Evolutionary conservation across 2,888 invertebrate genomes (phyloP).

Genomic region (Cyrtodaria siliqua): DNA sequence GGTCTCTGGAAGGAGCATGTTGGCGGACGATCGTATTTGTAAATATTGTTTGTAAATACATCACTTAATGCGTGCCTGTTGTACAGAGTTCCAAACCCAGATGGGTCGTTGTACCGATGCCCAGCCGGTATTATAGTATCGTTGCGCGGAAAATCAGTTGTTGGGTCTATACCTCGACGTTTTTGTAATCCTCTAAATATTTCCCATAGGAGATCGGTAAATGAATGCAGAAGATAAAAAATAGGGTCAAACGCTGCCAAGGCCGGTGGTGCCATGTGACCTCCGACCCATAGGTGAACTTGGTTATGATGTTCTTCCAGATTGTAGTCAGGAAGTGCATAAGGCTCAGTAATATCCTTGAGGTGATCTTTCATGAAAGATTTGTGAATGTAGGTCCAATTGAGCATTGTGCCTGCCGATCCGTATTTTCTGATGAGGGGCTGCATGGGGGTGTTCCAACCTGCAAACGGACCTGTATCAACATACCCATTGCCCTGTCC

Average conservation of each 20-base stretch:
- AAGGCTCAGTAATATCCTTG: slow-evolving; percentile 60
- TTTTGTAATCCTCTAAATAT: slow-evolving; percentile 66
- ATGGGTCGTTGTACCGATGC: slow-evolving; percentile 57
- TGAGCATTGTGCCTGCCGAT: slow-evolving; percentile 62
- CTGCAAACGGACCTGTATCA: slow-evolving; percentile 79
- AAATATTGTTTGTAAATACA: slow-evolving; percentile 66
- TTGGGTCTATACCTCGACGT: slow-evolving; percentile 59
- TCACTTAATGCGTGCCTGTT: slow-evolving; percentile 68
- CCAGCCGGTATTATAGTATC: slow-evolving; percentile 50
- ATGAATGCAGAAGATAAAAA: slow-evolving; percentile 84
- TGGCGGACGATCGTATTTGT: slow-evolving; percentile 67
- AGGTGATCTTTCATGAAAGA: slow-evolving; percentile 56
- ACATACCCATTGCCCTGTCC: slow-evolving; percentile 83
- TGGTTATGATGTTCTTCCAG: slow-evolving; percentile 71
- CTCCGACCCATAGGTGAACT: slow-evolving; percentile 50
- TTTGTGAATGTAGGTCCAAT: slow-evolving; percentile 62
- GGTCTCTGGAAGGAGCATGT: slow-evolving; percentile 54
- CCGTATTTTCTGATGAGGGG: slow-evolving; percentile 67
- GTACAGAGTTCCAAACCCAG: slow-evolving; percentile 62
- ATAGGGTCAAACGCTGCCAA: slow-evolving; percentile 84
- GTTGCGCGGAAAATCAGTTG: slow-evolving; percentile 62
- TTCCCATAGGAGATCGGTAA: slow-evolving; percentile 85
- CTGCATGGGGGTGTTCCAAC: slow-evolving; percentile 76
- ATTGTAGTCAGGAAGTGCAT: slow-evolving; percentile 67
- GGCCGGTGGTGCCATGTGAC: slow-evolving; percentile 62